Base-by-base conservation (phyloP, 2,797 vertebrate species). In the Ctenochaetus hawaiiensis region DNA sequence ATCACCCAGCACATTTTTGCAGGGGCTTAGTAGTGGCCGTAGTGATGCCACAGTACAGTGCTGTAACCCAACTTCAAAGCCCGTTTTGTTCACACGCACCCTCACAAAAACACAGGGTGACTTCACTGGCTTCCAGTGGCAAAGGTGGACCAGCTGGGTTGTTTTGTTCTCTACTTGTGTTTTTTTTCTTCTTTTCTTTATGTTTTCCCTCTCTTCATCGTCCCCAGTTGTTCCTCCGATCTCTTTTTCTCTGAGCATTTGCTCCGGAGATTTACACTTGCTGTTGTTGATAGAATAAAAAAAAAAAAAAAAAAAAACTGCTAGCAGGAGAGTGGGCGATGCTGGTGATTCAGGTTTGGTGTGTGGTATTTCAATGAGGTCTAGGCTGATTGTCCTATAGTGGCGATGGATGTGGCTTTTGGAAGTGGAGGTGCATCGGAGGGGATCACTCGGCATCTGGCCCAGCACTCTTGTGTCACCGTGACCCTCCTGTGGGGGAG, bases 401-500 rank as follows among this genome's bases (percentile, higher is more conserved):
- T 39, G 52, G 88, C 89, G 71, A 91, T 91, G 90, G 91, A 93
- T 92, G 89, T 87, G 90, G 90, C 86, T 91, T 90, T 88, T 79
- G 77, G 87, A 84, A 83, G 84, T 80, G 63, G 87, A 92, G 94
- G 92, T 93, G 89, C 90, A 87, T 94, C 93, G 92, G 94, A 93
- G 91, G 94, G 90, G 95, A 96, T 94, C 95, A 94, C 90, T 87
- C 90, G 90, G 89, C 94, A 95, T 95, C 94, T 93, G 94, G 91
- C 88, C 90, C 94, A 95, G 91, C 92, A 90, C 92, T 93, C 95
- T 96, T 95, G 86, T 96, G 95, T 96, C 92, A 84, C 87, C 74
- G 72, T 93, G 93, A 95, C 93, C 92, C 43, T 83, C 78, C 85
- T 93, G 94, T 84, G 80, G 84, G 85, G 89, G 93, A 92, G 91